Percentiles rank a stretch among this genome's conserved stretches.
Conservation (phyloP, 2,888 invertebrate genomes). For the Neoaliturus tenellus region DNA sequence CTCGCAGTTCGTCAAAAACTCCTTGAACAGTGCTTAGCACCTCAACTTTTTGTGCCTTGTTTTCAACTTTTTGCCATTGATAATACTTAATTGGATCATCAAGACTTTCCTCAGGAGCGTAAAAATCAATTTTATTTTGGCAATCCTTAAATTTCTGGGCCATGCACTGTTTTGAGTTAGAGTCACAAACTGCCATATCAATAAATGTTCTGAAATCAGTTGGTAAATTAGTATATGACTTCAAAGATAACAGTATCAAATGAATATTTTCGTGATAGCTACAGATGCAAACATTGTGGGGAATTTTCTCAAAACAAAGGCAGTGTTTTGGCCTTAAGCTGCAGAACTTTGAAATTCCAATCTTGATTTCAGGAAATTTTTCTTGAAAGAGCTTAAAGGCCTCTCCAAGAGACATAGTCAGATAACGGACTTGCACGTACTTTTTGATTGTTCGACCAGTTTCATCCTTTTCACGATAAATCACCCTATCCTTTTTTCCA, state of each 20-base stretch:
- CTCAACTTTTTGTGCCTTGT: background rate
- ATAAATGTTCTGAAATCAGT: background rate
- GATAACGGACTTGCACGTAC: background rate
- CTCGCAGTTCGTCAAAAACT: background rate
- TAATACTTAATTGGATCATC: background rate
- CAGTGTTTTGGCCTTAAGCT: background rate
- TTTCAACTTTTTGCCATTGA: background rate
- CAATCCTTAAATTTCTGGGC: background rate
- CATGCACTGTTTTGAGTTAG: background rate
- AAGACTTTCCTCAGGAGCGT: background rate
- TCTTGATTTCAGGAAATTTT: background rate
- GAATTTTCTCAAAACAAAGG: background rate
- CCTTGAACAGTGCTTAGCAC: background rate
- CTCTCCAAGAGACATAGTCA: background rate
- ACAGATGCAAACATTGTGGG: background rate
- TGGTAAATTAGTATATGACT: background rate
- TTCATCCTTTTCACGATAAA: background rate
- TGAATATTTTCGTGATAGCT: background rate
- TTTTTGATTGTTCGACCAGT: background rate
- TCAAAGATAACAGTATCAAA: background rate
- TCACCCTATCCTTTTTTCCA: background rate
- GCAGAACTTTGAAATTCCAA: background rate
- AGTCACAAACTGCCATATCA: background rate
- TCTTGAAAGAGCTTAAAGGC: background rate
- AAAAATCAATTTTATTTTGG: background rate